Conservation (phyloP, 1,140 invertebrate genomes). For the Elymnias hypermnestra region DNA sequence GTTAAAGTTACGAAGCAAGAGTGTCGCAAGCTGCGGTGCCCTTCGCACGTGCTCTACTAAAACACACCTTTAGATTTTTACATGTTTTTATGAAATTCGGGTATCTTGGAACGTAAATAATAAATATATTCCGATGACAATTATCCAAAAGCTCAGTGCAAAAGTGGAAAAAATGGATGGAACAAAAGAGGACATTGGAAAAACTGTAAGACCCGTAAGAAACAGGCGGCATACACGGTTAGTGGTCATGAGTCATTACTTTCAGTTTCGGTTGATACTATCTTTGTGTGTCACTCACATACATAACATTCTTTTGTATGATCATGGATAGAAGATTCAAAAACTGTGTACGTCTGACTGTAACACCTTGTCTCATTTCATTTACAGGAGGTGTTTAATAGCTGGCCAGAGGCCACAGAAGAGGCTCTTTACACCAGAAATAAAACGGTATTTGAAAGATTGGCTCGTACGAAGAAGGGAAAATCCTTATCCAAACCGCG, state of each 20-base stretch:
- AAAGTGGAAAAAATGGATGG: slow-evolving; percentile 47
- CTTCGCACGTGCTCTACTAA: slow-evolving; percentile 55
- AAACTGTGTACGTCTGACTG: too few relatives aligned
- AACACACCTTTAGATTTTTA: slow-evolving; percentile 10
- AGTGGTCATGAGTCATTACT: slow-evolving; percentile 61
- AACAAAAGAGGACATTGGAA: slow-evolving; percentile 49
- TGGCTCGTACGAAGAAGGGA: slow-evolving; percentile 83
- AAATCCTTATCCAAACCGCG: slow-evolving; percentile 84
- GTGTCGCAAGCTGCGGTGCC: slow-evolving; percentile 51
- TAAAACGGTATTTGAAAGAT: slow-evolving; percentile 83
- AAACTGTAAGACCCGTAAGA: slow-evolving; percentile 74
- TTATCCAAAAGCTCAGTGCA: slow-evolving; percentile 43
- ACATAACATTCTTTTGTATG: slow-evolving; percentile 30
- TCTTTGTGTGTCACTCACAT: slow-evolving; percentile 63
- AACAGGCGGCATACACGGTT: slow-evolving; percentile 77
- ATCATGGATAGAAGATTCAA: too few relatives aligned
- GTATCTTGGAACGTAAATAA: not conserved
- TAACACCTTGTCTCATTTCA: too few relatives aligned
- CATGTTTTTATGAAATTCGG: slow-evolving; percentile 13
- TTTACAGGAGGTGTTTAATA: slow-evolving; percentile 73
- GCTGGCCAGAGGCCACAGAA: slow-evolving; percentile 80
- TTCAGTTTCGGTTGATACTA: slow-evolving; percentile 48
- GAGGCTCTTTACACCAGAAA: slow-evolving; percentile 84
- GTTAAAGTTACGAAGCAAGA: slow-evolving; percentile 53
- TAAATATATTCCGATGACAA: slow-evolving; percentile 45